Percentiles rank a stretch among this genome's conserved stretches.
These are phyloP conservation scores for Plagodis pulveraria DNA, from an alignment of 2,888 invertebrate genomes.

Conservation along the genomic window DNA sequence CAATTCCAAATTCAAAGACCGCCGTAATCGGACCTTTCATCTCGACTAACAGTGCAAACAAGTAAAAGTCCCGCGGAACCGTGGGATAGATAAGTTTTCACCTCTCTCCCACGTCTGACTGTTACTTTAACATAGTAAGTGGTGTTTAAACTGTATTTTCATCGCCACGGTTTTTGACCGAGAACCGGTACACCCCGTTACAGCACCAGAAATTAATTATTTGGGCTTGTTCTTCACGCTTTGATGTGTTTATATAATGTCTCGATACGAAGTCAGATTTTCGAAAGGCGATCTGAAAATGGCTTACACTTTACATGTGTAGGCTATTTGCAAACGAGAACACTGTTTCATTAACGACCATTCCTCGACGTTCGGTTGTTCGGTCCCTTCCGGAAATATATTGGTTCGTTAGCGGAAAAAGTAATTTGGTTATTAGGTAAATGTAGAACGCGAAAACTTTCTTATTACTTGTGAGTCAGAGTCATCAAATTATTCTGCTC, in stretches of 20 bases:
- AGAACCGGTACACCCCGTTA: constrained; percentile 58
- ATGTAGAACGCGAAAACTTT: neutral
- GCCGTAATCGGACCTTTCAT: constrained; percentile 41
- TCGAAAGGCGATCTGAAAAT: constrained; percentile 23
- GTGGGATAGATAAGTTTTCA: constrained; percentile 40
- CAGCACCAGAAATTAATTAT: constrained; percentile 31
- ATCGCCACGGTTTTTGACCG: constrained; percentile 59
- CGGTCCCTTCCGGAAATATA: constrained; percentile 9
- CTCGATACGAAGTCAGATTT: constrained; percentile 15
- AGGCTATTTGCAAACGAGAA: constrained; percentile 13
- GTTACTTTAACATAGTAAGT: constrained; percentile 31
- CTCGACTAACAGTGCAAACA: constrained; percentile 42
- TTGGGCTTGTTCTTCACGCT: constrained; percentile 37
- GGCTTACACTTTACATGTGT: constrained; percentile 7
- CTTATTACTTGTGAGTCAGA: too few species aligned
- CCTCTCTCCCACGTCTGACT: constrained; percentile 39
- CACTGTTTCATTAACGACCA: neutral
- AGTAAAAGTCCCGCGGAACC: constrained; percentile 38
- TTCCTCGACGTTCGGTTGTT: constrained; percentile 1
- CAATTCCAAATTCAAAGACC: constrained; percentile 26
- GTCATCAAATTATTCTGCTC: too few species aligned
- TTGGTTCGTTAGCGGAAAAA: constrained; percentile 1
- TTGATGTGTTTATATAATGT: constrained; percentile 37
- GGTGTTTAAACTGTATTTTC: constrained; percentile 15
- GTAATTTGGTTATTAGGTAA: neutral